Conservation (phyloP, 2,888 invertebrate genomes). For the Pasiphila rectangulata region DNA sequence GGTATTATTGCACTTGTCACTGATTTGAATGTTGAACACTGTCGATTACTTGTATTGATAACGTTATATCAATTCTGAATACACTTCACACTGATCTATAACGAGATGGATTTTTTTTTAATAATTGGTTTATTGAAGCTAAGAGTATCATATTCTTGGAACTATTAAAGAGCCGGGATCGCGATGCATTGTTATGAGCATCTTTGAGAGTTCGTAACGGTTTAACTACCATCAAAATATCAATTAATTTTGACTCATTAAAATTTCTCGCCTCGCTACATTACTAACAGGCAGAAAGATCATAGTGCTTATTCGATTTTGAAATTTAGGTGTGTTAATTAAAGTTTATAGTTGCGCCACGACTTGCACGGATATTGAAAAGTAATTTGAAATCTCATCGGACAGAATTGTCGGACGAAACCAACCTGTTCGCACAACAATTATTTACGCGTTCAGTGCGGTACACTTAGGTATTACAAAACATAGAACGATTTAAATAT, state of each 20-base stretch:
- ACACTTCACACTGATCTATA: background rate
- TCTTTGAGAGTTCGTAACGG: conserved; percentile 39
- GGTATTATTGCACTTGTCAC: no score
- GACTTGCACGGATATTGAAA: conserved; percentile 9
- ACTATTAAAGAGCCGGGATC: conserved; percentile 21
- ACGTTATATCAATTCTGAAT: background rate
- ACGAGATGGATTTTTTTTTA: background rate
- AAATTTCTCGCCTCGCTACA: conserved; percentile 48
- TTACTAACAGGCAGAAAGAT: conserved; percentile 17
- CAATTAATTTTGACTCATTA: conserved; percentile 65
- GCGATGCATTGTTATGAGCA: conserved; percentile 38
- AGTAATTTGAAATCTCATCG: conserved; percentile 63
- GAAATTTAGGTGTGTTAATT: conserved; percentile 20
- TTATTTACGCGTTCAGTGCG: conserved; percentile 1
- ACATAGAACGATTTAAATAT: no score
- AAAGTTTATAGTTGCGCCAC: conserved; percentile 32
- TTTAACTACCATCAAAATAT: conserved; percentile 55
- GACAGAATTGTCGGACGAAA: conserved; percentile 61
- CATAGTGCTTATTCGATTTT: conserved; percentile 11
- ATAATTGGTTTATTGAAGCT: conserved; percentile 19
- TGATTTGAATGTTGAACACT: conserved; percentile 8
- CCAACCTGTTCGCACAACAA: conserved; percentile 20
- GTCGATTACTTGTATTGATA: background rate
- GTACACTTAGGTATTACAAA: no score
- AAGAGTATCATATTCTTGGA: conserved; percentile 26